These are phyloP conservation scores for Drosophila santomea DNA, from an alignment of 1,140 invertebrate species.

Conservation along the genomic window DNA sequence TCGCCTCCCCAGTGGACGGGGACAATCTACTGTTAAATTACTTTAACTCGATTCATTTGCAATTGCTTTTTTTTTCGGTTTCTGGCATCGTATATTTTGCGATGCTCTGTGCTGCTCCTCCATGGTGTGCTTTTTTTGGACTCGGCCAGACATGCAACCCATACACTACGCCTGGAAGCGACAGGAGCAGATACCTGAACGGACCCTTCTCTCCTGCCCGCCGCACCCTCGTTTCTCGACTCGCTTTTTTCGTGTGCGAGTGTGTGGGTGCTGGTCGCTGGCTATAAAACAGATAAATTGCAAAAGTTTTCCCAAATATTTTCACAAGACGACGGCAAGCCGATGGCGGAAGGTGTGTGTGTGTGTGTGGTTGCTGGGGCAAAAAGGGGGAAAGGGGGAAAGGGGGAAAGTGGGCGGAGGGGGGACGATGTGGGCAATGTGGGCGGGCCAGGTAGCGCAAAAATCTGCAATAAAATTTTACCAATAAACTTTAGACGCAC, in stretches of 20 bases:
- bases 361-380: not conserved
- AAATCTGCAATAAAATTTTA: slow-evolving; percentile 83
- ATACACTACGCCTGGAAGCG: slow-evolving; percentile 54
- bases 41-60: slow-evolving; percentile 79
- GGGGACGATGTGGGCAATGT: not conserved
- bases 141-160: slow-evolving; percentile 4
- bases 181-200: slow-evolving; percentile 73
- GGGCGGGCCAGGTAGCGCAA: slow-evolving; percentile 48
- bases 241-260: slow-evolving; percentile 14
- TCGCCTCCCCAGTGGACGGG: slow-evolving; percentile 1
- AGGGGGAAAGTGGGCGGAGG: not conserved
- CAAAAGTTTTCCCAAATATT: slow-evolving; percentile 82
- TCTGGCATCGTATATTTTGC: slow-evolving; percentile 20
- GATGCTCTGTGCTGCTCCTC: not conserved
- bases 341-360: slow-evolving; percentile 1
- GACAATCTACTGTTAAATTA: slow-evolving; percentile 76
- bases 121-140: slow-evolving; percentile 2
- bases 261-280: slow-evolving; percentile 60
- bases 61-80: slow-evolving; percentile 52
- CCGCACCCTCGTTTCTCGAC: too few relatives aligned
- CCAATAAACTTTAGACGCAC: slow-evolving; percentile 80
- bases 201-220: slow-evolving; percentile 15
- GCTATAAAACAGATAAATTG: slow-evolving; percentile 83
- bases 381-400: too few relatives aligned
- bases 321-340: slow-evolving; percentile 73